Conservation (phyloP, 2,113 vertebrate genomes). For the Ochotona princeps region DNA sequence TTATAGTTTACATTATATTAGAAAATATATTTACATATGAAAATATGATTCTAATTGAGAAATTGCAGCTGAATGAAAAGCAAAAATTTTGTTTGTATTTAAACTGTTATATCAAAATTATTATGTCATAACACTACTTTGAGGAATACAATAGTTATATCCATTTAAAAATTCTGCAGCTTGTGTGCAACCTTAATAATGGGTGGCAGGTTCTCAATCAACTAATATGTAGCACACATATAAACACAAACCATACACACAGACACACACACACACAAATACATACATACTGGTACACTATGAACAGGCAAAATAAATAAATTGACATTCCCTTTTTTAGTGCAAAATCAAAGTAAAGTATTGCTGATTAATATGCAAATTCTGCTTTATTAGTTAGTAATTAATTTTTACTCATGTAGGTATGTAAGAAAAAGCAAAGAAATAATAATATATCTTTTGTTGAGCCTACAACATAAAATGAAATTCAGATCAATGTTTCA, state of each 20-base stretch:
- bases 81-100: conserved; percentile 25
- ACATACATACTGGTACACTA: neutral
- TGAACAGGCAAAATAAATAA: neutral
- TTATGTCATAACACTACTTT: neutral
- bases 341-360: neutral
- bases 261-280: too few species aligned
- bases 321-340: neutral
- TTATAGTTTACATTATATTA: neutral
- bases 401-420: neutral
- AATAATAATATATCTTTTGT: neutral
- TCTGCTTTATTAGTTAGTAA: neutral
- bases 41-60: conserved; percentile 33
- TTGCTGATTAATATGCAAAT: neutral
- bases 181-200: neutral
- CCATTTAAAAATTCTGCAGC: neutral
- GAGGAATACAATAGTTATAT: neutral
- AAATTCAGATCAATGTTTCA: neutral
- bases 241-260: too few species aligned
- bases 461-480: neutral
- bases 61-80: conserved; percentile 9
- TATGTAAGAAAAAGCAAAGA: neutral
- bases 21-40: conserved; percentile 1
- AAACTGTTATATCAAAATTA: conserved; percentile 49
- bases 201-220: neutral
- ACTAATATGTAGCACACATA: too few species aligned